Evolutionary conservation across 1,140 invertebrate genomes (phyloP).

Genomic region (Teleopsis dalmanni): DNA sequence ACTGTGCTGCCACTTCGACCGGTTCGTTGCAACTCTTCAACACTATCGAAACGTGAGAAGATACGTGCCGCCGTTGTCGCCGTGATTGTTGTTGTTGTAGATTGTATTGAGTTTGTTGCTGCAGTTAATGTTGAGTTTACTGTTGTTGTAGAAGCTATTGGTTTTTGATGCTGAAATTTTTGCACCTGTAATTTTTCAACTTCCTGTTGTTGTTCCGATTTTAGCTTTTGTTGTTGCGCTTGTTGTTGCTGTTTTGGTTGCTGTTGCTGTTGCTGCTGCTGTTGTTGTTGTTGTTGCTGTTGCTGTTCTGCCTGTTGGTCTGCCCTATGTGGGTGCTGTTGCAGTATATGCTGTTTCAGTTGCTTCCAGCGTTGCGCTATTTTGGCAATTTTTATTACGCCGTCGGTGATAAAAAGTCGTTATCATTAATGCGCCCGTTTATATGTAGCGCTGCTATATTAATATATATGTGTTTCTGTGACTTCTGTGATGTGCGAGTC

Average conservation of each 20-base stretch:
- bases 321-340: slow-evolving; percentile 11
- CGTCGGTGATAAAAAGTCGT: slow-evolving; percentile 4
- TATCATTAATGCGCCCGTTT: neutral
- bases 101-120: neutral
- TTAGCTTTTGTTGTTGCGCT: neutral
- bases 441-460: too few species aligned
- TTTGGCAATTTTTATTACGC: slow-evolving; percentile 13
- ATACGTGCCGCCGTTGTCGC: slow-evolving; percentile 43
- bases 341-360: slow-evolving; percentile 15
- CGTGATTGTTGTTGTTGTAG: slow-evolving; percentile 21
- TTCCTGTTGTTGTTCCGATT: neutral
- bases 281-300: neutral
- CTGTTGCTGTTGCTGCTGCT: slow-evolving; percentile 3
- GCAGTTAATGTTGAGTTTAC: neutral
- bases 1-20: slow-evolving; percentile 41
- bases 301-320: slow-evolving; percentile 1
- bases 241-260: neutral
- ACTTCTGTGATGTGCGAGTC: neutral
- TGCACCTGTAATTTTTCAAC: neutral
- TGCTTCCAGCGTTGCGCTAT: slow-evolving; percentile 15
- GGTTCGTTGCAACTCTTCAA: slow-evolving; percentile 34
- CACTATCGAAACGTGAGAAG: slow-evolving; percentile 41
- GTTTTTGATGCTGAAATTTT: neutral
- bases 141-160: neutral
- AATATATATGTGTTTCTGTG: neutral